Evolutionary conservation across 2,113 vertebrate species (phyloP), one percentile per base, ranked within the genome.

Genomic region (Brachyistius frenatus): DNA sequence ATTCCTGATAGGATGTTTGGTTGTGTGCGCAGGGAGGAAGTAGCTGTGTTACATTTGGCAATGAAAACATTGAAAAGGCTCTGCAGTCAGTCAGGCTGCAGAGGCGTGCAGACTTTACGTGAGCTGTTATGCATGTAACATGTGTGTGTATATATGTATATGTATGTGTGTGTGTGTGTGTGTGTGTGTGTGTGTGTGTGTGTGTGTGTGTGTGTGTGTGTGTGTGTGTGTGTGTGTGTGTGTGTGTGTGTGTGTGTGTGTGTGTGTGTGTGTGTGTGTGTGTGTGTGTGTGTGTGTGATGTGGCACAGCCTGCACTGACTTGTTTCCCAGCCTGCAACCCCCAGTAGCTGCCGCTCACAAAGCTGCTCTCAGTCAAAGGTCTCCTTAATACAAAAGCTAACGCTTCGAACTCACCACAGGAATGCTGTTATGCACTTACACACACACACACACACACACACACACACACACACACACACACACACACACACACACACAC

Each of bases 241-340:
- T 23, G 23, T 23, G 23, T 23, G 23, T 23, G 23, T 23, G 23
- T n/a, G n/a, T n/a, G n/a, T n/a, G n/a, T n/a, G n/a, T 44, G 41
- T 44, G 41, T 44, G 36, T 37, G 36, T 30, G 64, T 71, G 41
- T 63, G 50, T 44, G 49, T 47, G 73, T 50, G 16, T 57, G 75
- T 68, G 67, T 65, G 60, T 55, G 35, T 61, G 60, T 44, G 15
- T 47, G 56, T 69, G 72, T 39, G 66, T 62, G 60, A 83, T 86
- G 78, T 89, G 84, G 84, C 67, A 31, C 30, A 58, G 76, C 93
- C 70, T 93, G 93, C 88, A 47, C 88, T 69, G 85, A 92, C 93
- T 93, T 93, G 93, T 90, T 86, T 73, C 83, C 16, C 57, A 76
- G 81, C 85, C 80, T 89, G 72, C 74, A 87, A 79, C 84, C 83